Conservation (phyloP, 2,113 vertebrate species). For the Trochalopteron elliotii region DNA sequence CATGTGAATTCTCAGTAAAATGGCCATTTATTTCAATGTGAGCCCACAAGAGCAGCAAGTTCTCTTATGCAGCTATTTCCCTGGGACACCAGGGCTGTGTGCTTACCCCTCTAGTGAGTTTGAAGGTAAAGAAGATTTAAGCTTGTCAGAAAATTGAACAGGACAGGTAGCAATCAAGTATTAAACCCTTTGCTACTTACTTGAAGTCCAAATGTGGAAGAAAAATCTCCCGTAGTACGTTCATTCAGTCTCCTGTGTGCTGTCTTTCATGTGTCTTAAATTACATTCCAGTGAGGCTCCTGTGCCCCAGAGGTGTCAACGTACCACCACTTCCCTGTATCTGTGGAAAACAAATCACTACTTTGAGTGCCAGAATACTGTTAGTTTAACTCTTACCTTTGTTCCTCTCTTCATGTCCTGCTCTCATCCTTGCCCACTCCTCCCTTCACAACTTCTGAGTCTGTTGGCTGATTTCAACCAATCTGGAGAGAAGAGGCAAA, state of each 20-base stretch:
- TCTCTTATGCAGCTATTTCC: not conserved
- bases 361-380: not conserved
- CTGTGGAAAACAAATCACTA: not conserved
- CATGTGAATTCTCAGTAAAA: not conserved
- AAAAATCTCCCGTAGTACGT: not conserved
- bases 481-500: not conserved
- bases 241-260: not conserved
- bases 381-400: conserved; percentile 15
- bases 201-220: not conserved
- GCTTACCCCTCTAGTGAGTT: not conserved
- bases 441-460: not conserved
- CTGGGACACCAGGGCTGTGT: not conserved
- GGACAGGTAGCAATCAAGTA: not conserved
- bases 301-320: not conserved
- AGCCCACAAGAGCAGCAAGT: not conserved
- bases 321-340: not conserved
- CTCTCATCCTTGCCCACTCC: not conserved
- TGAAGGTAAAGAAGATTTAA: not conserved
- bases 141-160: not conserved
- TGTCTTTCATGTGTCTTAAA: conserved; percentile 10
- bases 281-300: not conserved
- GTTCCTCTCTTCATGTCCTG: not conserved
- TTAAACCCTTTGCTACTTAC: not conserved
- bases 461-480: not conserved
- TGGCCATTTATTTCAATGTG: not conserved